Evolutionary conservation across 2,888 invertebrate genomes (phyloP), one percentile per base, ranked within the genome.

Genomic region (Crocallis elinguaria): DNA sequence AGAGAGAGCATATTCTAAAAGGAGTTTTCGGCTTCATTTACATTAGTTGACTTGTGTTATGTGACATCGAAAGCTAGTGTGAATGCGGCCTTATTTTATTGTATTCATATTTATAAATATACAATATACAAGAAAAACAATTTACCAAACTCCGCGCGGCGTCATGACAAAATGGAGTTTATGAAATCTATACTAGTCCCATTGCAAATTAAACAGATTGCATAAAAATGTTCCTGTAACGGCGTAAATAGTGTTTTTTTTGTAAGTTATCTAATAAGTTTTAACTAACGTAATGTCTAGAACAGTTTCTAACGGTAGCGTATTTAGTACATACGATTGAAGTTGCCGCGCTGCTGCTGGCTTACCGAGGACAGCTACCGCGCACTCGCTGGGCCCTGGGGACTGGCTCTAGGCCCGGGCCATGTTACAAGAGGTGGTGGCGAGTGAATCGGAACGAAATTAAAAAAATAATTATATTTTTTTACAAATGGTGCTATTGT

Each of bases 401-500:
- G 30, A 41, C 52, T 4, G 29, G 19, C 3, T 6, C 19, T 19
- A 60, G 57, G 49, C 54, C 52, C 54, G 56, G 51, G 61, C n/a
- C n/a, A n/a, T n/a, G n/a, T n/a, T 53, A 62, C 66, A 66, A 60
- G 62, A 57, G 66, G 66, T 55, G 35, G 64, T 62, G 53, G 66
- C 63, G 60, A 63, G 61, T 77, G 75, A 69, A 77, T 74, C 76
- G 80, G 79, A 75, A 75, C 78, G 67, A 53, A 64, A 57, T 64
- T 64, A 61, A 71, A 58, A 69, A 38, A 71, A 72, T 72, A 71
- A 79, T 79, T 79, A 80, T 86, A 87, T 88, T 88, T 88, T 89
- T 87, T 88, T 88, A 88, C 86, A 84, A 88, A 89, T 88, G 90
- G 90, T 91, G 90, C 90, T 91, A 89, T 80, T 83, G 80, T 84